These are phyloP conservation scores for Scopus umbretta DNA, from an alignment of 2,113 vertebrate genomes.

Conservation along the genomic window DNA sequence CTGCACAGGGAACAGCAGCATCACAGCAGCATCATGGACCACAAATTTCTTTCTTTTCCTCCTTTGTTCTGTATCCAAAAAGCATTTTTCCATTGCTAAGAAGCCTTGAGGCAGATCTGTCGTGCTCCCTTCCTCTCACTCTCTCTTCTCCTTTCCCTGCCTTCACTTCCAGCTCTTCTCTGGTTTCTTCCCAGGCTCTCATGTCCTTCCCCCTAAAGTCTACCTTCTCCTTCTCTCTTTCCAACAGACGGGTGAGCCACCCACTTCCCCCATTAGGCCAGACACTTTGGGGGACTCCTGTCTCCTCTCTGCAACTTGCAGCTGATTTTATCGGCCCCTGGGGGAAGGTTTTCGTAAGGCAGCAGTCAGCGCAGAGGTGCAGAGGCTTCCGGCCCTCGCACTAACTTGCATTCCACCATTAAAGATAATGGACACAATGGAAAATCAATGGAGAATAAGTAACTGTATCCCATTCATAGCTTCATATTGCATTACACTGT, in stretches of 20 bases:
- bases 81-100: background rate
- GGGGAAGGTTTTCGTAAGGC: constrained; percentile 31
- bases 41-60: background rate
- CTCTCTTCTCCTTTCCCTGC: background rate
- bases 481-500: constrained; percentile 49
- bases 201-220: background rate
- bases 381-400: constrained; percentile 59
- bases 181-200: background rate
- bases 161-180: background rate
- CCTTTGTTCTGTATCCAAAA: background rate
- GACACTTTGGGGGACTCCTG: background rate
- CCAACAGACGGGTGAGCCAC: background rate
- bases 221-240: background rate
- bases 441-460: constrained; percentile 63
- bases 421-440: constrained; percentile 60
- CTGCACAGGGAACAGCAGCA: background rate
- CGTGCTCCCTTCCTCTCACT: background rate
- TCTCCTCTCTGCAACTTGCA: constrained; percentile 14
- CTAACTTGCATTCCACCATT: constrained; percentile 58
- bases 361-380: constrained; percentile 51
- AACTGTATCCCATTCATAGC: constrained; percentile 48
- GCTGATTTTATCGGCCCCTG: constrained; percentile 21
- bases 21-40: background rate
- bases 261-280: background rate
- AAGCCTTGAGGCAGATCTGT: background rate